These are phyloP conservation scores for Chitala chitala DNA, from an alignment of 2,113 vertebrate genomes.

Conservation along the genomic window DNA sequence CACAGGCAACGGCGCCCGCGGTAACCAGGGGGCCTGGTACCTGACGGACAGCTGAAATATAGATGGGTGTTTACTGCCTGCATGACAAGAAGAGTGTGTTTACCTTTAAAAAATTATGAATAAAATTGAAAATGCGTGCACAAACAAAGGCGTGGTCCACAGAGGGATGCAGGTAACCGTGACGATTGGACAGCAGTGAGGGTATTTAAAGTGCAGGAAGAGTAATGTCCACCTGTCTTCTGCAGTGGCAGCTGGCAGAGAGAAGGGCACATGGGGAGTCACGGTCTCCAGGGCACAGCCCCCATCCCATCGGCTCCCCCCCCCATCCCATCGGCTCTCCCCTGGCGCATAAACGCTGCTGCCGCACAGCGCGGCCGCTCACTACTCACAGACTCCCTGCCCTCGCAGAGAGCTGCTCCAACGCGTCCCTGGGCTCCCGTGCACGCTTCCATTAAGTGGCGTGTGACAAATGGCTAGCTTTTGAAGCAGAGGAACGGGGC, in stretches of 20 bases:
- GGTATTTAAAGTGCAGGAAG: background rate
- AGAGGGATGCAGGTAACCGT: background rate
- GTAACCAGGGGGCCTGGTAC: background rate
- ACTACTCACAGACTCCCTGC: slow-evolving; percentile 54
- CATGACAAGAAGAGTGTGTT: too few species aligned
- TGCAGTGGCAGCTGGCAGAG: background rate
- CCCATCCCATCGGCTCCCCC: slow-evolving; percentile 29
- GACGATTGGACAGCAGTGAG: background rate
- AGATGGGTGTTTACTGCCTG: too few species aligned
- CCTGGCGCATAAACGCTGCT: slow-evolving; percentile 60
- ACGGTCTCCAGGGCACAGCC: slow-evolving; percentile 53
- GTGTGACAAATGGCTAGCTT: slow-evolving; percentile 86
- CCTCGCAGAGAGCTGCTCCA: slow-evolving; percentile 47
- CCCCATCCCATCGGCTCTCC: slow-evolving; percentile 29
- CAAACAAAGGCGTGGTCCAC: background rate
- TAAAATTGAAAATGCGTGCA: background rate
- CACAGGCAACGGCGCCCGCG: background rate
- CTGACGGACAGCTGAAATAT: background rate
- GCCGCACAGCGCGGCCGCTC: slow-evolving; percentile 55
- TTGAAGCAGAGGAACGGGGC: slow-evolving; percentile 59
- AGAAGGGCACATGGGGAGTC: slow-evolving; percentile 62
- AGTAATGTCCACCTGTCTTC: too few species aligned
- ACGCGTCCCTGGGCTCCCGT: slow-evolving; percentile 78
- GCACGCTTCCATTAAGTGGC: slow-evolving; percentile 78
- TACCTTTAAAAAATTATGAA: background rate